A percentile compares a stretch with the other conserved stretches of the same genome.
Evolutionary conservation across 2,113 vertebrate genomes (phyloP).

Genomic region (Megaptera novaeangliae): DNA sequence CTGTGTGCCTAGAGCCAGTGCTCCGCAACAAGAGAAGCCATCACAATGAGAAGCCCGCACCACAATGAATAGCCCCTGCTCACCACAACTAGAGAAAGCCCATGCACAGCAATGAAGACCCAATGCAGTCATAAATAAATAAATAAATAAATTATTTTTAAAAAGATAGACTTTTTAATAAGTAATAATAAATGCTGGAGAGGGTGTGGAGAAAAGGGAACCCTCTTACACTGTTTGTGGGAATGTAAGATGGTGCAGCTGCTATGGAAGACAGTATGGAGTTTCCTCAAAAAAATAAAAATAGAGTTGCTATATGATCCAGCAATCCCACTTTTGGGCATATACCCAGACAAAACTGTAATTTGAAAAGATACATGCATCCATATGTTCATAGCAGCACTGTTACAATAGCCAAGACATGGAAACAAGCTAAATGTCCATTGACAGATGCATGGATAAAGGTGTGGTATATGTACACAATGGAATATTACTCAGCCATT

Average conservation of each 20-base stretch:
- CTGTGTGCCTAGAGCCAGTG: no score
- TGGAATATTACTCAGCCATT: not conserved
- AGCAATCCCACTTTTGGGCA: not conserved
- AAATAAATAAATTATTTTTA: rapidly evolving
- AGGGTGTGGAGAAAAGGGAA: not conserved
- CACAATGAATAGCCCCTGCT: no score
- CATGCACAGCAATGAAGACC: no score
- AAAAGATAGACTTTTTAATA: not conserved
- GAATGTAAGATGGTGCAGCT: not conserved
- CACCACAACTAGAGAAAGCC: no score
- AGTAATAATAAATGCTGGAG: not conserved
- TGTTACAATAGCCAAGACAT: not conserved
- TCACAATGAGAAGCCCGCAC: no score
- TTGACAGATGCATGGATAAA: not conserved
- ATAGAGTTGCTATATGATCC: not conserved
- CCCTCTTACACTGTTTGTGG: not conserved
- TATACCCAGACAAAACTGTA: not conserved
- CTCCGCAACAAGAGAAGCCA: no score
- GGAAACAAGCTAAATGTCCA: not conserved
- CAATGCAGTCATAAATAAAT: no score
- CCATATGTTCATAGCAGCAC: not conserved
- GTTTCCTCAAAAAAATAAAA: not conserved
- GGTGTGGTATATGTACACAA: not conserved
- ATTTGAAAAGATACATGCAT: not conserved
- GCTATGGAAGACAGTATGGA: not conserved